Conservation (phyloP, 64 coral and sea anemone species). For the Dendrophyllia cribrosa region DNA sequence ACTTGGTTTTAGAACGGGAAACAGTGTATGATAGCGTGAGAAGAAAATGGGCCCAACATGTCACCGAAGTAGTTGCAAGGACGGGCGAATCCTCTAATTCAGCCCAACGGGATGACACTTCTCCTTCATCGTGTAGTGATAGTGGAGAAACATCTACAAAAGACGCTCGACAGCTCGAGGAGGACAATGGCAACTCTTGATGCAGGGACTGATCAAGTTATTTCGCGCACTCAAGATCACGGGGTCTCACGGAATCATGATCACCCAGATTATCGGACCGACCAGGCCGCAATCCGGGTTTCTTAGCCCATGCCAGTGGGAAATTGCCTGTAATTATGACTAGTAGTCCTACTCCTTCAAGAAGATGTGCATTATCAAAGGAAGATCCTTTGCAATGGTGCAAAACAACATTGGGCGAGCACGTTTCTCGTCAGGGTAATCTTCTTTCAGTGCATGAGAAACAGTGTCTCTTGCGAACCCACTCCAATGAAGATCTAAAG, state of each 20-base stretch:
- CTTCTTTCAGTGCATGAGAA: not conserved
- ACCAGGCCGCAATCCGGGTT: not conserved
- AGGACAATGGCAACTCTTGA: not conserved
- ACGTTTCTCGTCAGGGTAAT: too few relatives aligned
- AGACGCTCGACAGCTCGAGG: not conserved
- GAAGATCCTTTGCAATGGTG: not conserved
- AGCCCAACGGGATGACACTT: not conserved
- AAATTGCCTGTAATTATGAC: not conserved
- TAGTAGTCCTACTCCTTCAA: not conserved
- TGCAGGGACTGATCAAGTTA: not conserved
- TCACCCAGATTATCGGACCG: not conserved
- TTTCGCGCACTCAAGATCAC: not conserved
- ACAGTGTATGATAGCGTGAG: slow-evolving; percentile 18
- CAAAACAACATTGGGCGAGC: too few relatives aligned
- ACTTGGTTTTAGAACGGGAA: slow-evolving; percentile 14
- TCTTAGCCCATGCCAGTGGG: not conserved
- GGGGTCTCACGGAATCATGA: not conserved
- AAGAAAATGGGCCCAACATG: slow-evolving; percentile 14
- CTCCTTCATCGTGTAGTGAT: not conserved
- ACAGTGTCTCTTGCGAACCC: not conserved
- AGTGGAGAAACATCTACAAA: not conserved
- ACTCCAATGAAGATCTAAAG: not conserved
- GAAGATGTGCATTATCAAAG: not conserved
- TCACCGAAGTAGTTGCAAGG: not conserved
- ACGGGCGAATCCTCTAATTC: not conserved